phyloP scores from a whole-genome alignment of 92 coral and sea anemone genomes.

The Blastomussa wellsi region DNA sequence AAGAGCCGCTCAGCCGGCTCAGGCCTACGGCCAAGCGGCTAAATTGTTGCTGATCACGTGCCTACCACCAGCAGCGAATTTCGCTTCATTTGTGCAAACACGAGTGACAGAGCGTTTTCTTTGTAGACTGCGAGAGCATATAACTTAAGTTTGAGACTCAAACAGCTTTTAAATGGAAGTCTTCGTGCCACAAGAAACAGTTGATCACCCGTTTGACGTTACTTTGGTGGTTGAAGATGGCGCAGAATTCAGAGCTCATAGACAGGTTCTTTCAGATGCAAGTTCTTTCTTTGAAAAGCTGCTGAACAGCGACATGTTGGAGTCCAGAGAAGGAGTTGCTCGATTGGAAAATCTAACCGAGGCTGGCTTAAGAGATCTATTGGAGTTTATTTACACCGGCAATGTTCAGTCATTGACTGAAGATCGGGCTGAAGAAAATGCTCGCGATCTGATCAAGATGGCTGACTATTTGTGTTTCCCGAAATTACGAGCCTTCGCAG shows the following conservation, averaged over 20 bases:
- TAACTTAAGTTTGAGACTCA: no score
- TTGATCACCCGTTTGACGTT: neutral
- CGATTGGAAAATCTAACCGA: neutral
- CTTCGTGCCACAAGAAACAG: no score
- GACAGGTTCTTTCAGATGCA: conserved; percentile 3
- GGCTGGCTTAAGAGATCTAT: neutral
- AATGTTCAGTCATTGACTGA: no score
- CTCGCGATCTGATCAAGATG: neutral
- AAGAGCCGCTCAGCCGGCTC: no score
- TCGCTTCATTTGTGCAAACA: no score
- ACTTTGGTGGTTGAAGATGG: conserved; percentile 5
- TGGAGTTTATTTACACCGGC: conserved; percentile 23
- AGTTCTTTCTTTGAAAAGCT: conserved; percentile 15
- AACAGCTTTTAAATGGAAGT: no score
- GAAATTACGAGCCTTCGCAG: neutral
- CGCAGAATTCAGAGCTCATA: conserved; percentile 17
- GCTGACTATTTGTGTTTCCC: conserved; percentile 3
- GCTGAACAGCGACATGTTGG: neutral
- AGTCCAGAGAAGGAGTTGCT: neutral
- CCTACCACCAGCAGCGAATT: no score
- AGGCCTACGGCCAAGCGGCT: no score
- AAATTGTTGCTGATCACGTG: no score
- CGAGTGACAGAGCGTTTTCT: no score
- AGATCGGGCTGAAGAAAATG: neutral
- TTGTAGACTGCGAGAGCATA: no score